These are phyloP conservation scores for Poecilia wingei DNA, from an alignment of 2,797 vertebrate species.

Conservation along the genomic window DNA sequence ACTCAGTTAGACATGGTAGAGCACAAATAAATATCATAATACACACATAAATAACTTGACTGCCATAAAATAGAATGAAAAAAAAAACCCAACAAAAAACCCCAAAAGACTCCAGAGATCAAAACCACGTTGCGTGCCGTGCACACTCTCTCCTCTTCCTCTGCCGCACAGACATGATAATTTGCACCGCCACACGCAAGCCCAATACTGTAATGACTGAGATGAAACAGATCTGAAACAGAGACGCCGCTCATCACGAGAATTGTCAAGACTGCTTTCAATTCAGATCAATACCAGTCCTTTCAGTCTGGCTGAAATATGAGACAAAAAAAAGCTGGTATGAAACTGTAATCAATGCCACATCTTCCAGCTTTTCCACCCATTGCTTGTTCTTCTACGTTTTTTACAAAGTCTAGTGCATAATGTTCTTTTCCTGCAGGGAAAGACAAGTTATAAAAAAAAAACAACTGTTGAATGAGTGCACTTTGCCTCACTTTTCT, in stretches of 20 bases:
- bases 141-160: constrained; percentile 40
- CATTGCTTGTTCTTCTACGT: constrained; percentile 10
- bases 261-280: constrained; percentile 11
- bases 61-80: not conserved
- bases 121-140: constrained; percentile 23
- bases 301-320: constrained; percentile 24
- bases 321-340: constrained; percentile 23
- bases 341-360: constrained; percentile 27
- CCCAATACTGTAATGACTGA: constrained; percentile 45
- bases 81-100: not conserved
- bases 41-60: not conserved
- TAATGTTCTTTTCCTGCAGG: constrained; percentile 35
- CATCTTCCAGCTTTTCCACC: constrained; percentile 35
- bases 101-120: constrained; percentile 30
- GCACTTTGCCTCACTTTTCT: constrained; percentile 24
- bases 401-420: constrained; percentile 17
- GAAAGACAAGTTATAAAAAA: not conserved
- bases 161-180: constrained; percentile 28
- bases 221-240: constrained; percentile 24
- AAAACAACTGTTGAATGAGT: constrained; percentile 4
- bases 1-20: constrained; percentile 1
- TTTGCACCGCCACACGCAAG: constrained; percentile 44
- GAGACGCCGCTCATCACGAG: constrained; percentile 23
- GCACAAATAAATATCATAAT: constrained; percentile 3
- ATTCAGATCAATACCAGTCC: constrained; percentile 11